Evolutionary conservation across 1,140 invertebrate species (phyloP), one percentile per base, ranked within the genome.

Genomic region (Achatina immaculata): DNA sequence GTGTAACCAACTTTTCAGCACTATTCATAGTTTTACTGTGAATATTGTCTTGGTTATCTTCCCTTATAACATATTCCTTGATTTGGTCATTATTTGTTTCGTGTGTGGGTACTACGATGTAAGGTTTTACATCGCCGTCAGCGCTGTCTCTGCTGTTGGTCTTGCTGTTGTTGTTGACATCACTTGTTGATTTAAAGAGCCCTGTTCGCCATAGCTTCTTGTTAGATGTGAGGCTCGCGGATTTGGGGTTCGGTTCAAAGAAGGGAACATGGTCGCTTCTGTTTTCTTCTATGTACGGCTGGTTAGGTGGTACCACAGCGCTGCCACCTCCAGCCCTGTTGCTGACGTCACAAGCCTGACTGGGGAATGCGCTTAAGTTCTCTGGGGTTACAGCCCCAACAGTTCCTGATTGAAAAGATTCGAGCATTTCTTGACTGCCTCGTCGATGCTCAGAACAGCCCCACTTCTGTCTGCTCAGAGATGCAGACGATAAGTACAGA

Each of bases 401-500:
- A 34, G 65, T 3, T 3, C 4, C 3, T 14, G 65, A 1, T 9
- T 66, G n/a, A 66, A 14, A 1, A 19, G 36, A 9, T 11, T 3
- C 28, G 11, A 14, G 28, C 65, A 66, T 6, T 66, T 66, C 36
- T 21, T 66, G n/a, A 66, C 36, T 38, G 3, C 2, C n/a, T 51
- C 24, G 11, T 51, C 11, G 48, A 51, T 51, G 48, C 24, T 51
- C 11, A 51, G 16, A 31, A 36, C 19, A 19, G 7, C 48, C 16
- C 24, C 21, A 14, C 48, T 55, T 7, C 6, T 34, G 68, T 58
- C 76, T 34, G 28, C 65, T 45, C 14, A 78, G 42, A 0, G 62
- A 42, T 0, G 62, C 76, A 19, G 58, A 1, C 14, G 76, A 66
- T 62, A 78, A 24, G 36, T 68, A 78, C 7, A 78, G 76, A 38